phyloP scores from a whole-genome alignment of 92 coral and sea anemone genomes.

The Scolanthus callimorphus region DNA sequence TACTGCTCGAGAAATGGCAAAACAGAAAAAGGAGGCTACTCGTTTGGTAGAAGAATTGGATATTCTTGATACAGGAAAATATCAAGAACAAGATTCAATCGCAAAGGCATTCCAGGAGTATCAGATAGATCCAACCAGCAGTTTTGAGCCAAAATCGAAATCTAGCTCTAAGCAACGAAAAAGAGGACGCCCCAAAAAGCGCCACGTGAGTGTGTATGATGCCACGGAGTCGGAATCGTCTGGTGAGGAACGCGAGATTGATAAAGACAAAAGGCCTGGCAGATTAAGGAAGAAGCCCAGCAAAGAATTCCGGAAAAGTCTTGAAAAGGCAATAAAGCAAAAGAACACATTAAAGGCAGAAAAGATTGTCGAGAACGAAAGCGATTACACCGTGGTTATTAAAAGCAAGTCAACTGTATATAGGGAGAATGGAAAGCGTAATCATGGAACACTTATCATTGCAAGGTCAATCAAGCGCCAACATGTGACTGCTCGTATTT shows the following conservation, averaged over 20 bases:
- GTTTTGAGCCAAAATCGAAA: too few species aligned
- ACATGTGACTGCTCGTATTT: not conserved
- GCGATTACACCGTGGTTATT: not conserved
- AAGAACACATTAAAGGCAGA: not conserved
- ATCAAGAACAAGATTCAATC: too few species aligned
- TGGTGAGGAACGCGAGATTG: not conserved
- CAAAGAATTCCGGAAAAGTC: not conserved
- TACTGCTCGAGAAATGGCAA: slow-evolving; percentile 25
- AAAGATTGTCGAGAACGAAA: not conserved
- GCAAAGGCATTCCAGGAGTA: too few species aligned
- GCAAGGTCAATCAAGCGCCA: not conserved
- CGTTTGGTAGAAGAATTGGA: too few species aligned
- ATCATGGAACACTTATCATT: not conserved
- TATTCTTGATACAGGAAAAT: too few species aligned
- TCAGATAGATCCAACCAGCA: too few species aligned
- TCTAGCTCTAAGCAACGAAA: not conserved
- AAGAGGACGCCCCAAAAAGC: not conserved
- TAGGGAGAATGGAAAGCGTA: not conserved
- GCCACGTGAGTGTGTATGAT: not conserved
- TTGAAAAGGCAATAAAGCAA: not conserved
- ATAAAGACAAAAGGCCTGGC: not conserved
- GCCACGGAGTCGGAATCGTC: not conserved
- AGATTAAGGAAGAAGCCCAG: not conserved
- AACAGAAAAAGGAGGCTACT: slow-evolving; percentile 18
- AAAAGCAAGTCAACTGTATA: not conserved